These are phyloP conservation scores for Pelobates cultripes DNA, from an alignment of 2,797 vertebrate genomes.

Conservation along the genomic window DNA sequence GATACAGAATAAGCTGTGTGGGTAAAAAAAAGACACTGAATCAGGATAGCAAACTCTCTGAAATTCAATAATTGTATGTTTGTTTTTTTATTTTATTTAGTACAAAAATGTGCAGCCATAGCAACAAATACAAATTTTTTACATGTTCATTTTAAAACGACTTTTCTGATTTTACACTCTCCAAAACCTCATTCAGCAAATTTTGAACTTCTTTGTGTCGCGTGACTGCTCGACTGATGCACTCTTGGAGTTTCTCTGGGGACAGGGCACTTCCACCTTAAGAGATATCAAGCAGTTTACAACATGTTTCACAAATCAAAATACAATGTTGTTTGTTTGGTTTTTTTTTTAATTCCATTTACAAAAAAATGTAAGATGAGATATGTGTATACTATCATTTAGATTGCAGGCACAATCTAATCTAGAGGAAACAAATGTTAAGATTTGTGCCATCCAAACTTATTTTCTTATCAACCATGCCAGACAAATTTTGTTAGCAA, in stretches of 20 bases:
- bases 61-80: constrained; percentile 72
- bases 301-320: no score
- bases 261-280: constrained; percentile 83
- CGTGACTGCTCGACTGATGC: constrained; percentile 81
- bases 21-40: constrained; percentile 78
- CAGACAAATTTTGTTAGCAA: no score
- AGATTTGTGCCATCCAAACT: no score
- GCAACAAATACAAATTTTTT: constrained; percentile 95
- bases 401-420: no score
- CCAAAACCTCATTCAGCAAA: constrained; percentile 83
- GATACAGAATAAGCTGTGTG: constrained; percentile 65
- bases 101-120: constrained; percentile 80
- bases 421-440: no score
- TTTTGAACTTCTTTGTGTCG: constrained; percentile 89
- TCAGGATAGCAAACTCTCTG: constrained; percentile 65
- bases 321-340: no score
- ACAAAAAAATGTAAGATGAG: no score
- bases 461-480: no score
- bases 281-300: constrained; percentile 26
- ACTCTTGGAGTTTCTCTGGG: constrained; percentile 91
- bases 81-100: constrained; percentile 72
- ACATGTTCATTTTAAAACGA: constrained; percentile 70
- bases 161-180: constrained; percentile 77
- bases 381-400: no score
- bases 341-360: no score